phyloP scores from a whole-genome alignment of 2,113 vertebrate genomes.

The Candoia aspera region DNA sequence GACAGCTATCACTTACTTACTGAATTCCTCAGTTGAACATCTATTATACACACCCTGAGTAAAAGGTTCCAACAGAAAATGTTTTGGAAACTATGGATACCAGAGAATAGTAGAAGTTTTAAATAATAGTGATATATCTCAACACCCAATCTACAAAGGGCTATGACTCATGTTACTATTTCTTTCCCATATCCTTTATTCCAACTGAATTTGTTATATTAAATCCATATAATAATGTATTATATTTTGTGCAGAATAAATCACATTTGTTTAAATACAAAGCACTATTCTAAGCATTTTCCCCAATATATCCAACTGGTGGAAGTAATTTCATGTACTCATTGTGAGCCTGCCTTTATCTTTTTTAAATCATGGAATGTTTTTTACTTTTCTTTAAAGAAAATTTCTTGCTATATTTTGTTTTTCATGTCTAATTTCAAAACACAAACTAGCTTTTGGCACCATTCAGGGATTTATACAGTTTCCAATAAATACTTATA shows the following conservation, averaged over 20 bases:
- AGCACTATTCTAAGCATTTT: background rate
- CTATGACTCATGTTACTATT: background rate
- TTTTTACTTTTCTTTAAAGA: background rate
- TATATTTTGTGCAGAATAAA: background rate
- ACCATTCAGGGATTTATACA: background rate
- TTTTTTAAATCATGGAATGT: background rate
- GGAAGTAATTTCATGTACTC: background rate
- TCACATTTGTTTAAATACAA: background rate
- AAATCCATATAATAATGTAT: background rate
- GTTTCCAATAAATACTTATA: background rate
- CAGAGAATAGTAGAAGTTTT: background rate
- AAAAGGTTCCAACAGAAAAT: background rate
- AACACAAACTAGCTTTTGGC: background rate
- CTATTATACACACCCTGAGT: background rate
- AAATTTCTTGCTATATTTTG: background rate
- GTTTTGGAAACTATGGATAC: background rate
- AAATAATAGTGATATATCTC: background rate
- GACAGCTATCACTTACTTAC: background rate
- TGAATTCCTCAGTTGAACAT: background rate
- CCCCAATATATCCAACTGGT: background rate
- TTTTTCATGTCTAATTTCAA: background rate
- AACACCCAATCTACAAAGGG: background rate
- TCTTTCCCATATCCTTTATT: background rate
- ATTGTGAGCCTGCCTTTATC: background rate
- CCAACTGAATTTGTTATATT: background rate